Conservation (phyloP, 2,888 invertebrate species). For the Apamea anceps region DNA sequence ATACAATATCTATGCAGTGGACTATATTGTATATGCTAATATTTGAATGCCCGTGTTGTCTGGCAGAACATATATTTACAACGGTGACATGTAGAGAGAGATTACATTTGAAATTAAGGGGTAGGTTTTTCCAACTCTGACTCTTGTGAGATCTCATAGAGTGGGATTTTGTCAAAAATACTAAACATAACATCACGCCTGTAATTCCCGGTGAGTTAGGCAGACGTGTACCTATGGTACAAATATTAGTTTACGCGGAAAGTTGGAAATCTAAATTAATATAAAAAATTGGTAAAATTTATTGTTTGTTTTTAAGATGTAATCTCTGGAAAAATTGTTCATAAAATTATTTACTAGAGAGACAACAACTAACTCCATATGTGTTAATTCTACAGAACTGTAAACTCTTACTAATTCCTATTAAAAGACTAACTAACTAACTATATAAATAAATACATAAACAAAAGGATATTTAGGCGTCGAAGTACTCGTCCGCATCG, state of each 20-base stretch:
- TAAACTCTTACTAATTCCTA: too few species aligned
- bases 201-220: not conserved
- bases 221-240: not conserved
- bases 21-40: conserved; percentile 33
- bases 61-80: not conserved
- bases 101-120: not conserved
- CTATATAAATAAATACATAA: too few species aligned
- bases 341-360: not conserved
- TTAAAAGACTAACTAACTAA: too few species aligned
- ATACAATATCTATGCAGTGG: conserved; percentile 28
- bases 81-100: not conserved
- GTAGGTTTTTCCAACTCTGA: not conserved
- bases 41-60: conserved; percentile 25
- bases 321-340: too few species aligned
- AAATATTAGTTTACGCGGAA: not conserved
- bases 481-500: too few species aligned
- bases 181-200: not conserved
- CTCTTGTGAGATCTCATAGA: not conserved
- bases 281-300: not conserved
- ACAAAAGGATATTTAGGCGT: too few species aligned
- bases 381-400: not conserved
- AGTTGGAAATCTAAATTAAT: too few species aligned
- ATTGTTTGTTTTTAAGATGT: not conserved
- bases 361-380: not conserved
- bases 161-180: not conserved